Evolutionary conservation across 2,888 invertebrate species (phyloP), one percentile per base, ranked within the genome.

Genomic region (Notocelia uddmanniana): DNA sequence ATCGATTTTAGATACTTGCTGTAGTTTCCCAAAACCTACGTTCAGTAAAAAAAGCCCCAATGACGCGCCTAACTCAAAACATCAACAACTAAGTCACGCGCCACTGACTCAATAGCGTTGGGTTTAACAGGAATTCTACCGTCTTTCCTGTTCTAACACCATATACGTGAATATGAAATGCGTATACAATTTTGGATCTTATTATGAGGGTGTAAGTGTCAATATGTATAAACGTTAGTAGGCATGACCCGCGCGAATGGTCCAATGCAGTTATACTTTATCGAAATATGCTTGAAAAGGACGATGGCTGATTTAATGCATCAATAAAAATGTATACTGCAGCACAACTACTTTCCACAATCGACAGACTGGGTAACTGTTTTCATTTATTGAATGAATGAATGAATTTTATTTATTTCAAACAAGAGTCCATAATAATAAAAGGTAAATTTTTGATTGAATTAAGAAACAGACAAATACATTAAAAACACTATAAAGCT

Each of bases 111-210:
- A 37, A n/a, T 6, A n/a, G 19, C 54, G 10, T 15, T 31, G 26
- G 54, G 9, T 54, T 34, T 37, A 48, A 63, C 69, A 59, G 68
- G 59, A 68, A 34, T 52, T 48, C 48, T n/a, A 9, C 48, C 0
- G 55, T 13, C 45, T 69, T 69, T 69, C 69, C 69, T 69, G 69
- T 55, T 37, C 31, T 60, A 48, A 9, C 18, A 34, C 63, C 63
- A 57, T 57, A 48, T 63, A 63, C 23, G 63, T 62, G 45, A 45
- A 18, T 31, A 31, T 45, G 8, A 45, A 45, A 45, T 45, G 1
- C 1, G n/a, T 45, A n/a, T 45, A n/a, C 45, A 45, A 45, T 45
- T 45, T n/a, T n/a, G 0, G n/a, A 6, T 3, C n/a, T 45, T 45
- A n/a, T 45, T n/a, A 15, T 0, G 0, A 45, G n/a, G n/a, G 13